Conservation (phyloP, 2,888 invertebrate species). For the Margaritifera margaritifera region DNA sequence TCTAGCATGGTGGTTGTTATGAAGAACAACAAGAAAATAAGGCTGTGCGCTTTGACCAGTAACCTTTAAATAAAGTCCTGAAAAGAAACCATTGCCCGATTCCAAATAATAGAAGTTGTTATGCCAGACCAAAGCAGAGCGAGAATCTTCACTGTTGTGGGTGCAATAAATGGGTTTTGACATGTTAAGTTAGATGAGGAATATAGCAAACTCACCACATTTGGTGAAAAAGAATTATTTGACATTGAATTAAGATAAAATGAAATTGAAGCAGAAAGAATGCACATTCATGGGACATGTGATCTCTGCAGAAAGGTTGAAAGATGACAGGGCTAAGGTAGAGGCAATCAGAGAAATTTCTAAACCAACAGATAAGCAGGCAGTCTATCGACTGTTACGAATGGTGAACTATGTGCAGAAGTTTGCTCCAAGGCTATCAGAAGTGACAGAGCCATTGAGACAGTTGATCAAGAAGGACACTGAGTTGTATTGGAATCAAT, state of each 20-base stretch:
- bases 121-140: constrained; percentile 13
- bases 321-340: too few relatives aligned
- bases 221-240: not conserved
- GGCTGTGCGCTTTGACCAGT: constrained; percentile 20
- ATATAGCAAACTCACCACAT: constrained; percentile 24
- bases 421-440: too few relatives aligned
- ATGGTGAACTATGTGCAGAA: too few relatives aligned
- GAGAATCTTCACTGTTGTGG: constrained; percentile 8
- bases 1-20: too few relatives aligned
- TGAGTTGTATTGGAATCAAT: too few relatives aligned
- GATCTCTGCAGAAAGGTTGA: too few relatives aligned
- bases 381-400: too few relatives aligned
- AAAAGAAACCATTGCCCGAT: constrained; percentile 20
- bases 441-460: too few relatives aligned
- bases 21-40: not conserved
- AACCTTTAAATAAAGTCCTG: constrained; percentile 21
- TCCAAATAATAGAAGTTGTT: constrained; percentile 12
- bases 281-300: not conserved
- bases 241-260: constrained; percentile 16
- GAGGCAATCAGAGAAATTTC: too few relatives aligned
- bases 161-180: constrained; percentile 29
- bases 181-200: constrained; percentile 19
- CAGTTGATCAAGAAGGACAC: too few relatives aligned
- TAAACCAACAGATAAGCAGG: too few relatives aligned
- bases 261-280: constrained; percentile 11